Percentiles rank a stretch among this genome's conserved stretches.
phyloP scores from a whole-genome alignment of 2,797 vertebrate genomes.

The Yasuhikotakia modesta region DNA sequence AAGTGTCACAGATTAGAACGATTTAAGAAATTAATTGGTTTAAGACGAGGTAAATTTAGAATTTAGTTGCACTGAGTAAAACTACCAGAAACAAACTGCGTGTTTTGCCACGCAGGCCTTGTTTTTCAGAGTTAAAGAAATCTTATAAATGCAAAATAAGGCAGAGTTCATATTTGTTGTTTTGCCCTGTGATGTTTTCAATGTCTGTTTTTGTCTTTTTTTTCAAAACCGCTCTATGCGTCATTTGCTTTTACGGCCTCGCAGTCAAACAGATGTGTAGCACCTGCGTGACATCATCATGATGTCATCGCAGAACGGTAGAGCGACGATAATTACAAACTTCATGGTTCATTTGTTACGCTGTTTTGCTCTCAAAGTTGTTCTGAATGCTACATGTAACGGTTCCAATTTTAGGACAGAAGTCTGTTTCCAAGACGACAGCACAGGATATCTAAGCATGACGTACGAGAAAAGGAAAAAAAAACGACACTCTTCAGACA shows the following conservation, averaged over 20 bases:
- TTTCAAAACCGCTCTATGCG: too few species aligned
- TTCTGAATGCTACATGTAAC: conserved; percentile 36
- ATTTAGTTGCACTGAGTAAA: too few species aligned
- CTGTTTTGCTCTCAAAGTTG: not conserved
- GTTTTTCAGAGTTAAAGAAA: too few species aligned
- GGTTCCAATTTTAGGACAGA: conserved; percentile 35
- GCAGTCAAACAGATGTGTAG: not conserved
- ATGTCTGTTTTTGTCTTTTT: not conserved
- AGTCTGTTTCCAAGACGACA: conserved; percentile 62
- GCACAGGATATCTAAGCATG: conserved; percentile 36
- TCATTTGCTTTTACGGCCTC: not conserved
- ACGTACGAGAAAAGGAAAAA: not conserved
- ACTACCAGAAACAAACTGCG: too few species aligned
- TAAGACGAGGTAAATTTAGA: too few species aligned
- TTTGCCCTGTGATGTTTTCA: not conserved
- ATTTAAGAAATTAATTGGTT: too few species aligned
- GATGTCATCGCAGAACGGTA: conserved; percentile 4
- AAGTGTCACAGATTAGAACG: too few species aligned
- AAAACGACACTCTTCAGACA: conserved; percentile 3
- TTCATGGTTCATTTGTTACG: conserved; percentile 1
- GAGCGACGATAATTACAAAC: conserved; percentile 35
- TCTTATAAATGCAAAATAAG: too few species aligned
- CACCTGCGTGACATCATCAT: not conserved
- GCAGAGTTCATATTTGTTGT: not conserved
- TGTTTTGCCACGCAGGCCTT: too few species aligned